phyloP scores from a whole-genome alignment of 2,888 invertebrate genomes.

The Zonitis immaculata region DNA sequence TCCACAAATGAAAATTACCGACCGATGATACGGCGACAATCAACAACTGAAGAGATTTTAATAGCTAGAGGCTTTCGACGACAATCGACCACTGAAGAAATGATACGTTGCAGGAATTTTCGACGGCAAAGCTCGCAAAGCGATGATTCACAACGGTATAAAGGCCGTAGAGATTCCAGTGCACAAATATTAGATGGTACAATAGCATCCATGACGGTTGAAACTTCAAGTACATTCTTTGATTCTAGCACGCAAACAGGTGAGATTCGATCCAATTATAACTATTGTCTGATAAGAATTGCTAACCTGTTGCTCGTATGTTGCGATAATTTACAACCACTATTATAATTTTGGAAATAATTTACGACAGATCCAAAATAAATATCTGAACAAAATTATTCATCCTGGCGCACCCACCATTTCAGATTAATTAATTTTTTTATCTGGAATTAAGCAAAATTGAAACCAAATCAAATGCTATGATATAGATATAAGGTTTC shows the following conservation, averaged over 20 bases:
- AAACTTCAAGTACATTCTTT: constrained; percentile 87
- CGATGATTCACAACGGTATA: constrained; percentile 54
- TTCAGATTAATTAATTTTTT: too few relatives aligned
- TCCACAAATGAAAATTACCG: constrained; percentile 55
- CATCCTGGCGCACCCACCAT: too few relatives aligned
- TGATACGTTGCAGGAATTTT: constrained; percentile 87
- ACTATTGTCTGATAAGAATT: too few relatives aligned
- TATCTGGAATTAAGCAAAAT: too few relatives aligned
- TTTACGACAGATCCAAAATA: too few relatives aligned
- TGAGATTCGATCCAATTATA: too few relatives aligned
- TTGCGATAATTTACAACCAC: too few relatives aligned
- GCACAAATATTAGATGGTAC: constrained; percentile 90
- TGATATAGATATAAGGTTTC: too few relatives aligned
- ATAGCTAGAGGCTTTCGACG: constrained; percentile 85
- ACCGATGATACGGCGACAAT: constrained; percentile 78
- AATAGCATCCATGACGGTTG: constrained; percentile 87
- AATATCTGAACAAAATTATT: too few relatives aligned
- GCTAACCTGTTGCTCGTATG: too few relatives aligned
- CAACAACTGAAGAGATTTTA: constrained; percentile 86
- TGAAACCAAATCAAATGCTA: too few relatives aligned
- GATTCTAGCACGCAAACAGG: constrained; percentile 92
- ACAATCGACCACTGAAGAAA: constrained; percentile 88
- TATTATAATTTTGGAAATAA: too few relatives aligned
- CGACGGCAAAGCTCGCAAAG: constrained; percentile 74
- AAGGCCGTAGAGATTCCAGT: constrained; percentile 76